A percentile compares a stretch with the other conserved stretches of the same genome.
Conservation (phyloP, 2,113 vertebrate genomes). For the Andinoacara biseriatus region DNA sequence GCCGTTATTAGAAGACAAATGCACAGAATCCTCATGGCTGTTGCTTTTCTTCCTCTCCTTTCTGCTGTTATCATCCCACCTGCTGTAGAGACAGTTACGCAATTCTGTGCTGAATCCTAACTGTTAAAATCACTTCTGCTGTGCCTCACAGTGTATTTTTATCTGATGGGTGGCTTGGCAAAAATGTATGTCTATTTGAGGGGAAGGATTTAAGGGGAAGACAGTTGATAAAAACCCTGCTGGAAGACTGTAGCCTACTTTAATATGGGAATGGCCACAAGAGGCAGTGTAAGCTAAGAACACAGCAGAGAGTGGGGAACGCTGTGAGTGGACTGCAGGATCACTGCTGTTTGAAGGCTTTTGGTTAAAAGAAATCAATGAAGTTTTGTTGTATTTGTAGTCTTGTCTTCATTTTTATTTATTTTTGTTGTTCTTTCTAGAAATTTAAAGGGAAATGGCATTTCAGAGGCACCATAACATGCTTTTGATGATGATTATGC, state of each 20-base stretch:
- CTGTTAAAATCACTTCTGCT: background rate
- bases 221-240: background rate
- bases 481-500: background rate
- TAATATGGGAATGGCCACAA: slow-evolving; percentile 32
- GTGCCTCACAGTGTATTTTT: background rate
- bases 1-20: background rate
- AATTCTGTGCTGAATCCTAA: slow-evolving; percentile 11
- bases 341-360: background rate
- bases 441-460: background rate
- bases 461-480: background rate
- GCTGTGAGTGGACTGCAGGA: slow-evolving; percentile 11
- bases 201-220: background rate
- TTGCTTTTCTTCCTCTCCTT: background rate
- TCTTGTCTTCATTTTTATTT: background rate
- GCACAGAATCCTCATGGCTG: background rate
- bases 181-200: background rate
- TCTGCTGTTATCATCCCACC: slow-evolving; percentile 15
- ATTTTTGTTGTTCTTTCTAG: background rate
- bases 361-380: background rate
- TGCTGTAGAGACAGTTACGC: slow-evolving; percentile 24
- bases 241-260: background rate
- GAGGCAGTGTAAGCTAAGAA: slow-evolving; percentile 50
- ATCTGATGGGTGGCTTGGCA: background rate
- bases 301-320: background rate
- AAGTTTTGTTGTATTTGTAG: background rate